phyloP scores from a whole-genome alignment of 2,888 invertebrate genomes.

The Aromia moschata region DNA sequence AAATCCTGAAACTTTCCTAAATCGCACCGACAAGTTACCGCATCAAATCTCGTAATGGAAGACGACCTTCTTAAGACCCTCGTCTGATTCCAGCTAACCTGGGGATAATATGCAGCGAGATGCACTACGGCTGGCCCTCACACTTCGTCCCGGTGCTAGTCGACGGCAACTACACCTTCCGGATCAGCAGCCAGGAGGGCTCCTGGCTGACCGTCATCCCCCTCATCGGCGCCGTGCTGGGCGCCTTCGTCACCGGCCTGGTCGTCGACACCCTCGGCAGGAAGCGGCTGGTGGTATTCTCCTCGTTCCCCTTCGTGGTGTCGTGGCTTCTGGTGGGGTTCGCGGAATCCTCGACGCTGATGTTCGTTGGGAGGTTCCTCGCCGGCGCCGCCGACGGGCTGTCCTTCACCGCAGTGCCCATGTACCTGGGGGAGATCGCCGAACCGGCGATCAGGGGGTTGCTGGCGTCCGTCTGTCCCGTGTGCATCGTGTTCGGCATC shows the following conservation, averaged over 20 bases:
- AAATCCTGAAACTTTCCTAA: no score
- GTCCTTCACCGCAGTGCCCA: slow-evolving; percentile 63
- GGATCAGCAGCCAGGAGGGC: slow-evolving; percentile 63
- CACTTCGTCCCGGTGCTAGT: slow-evolving; percentile 67
- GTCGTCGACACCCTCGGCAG: slow-evolving; percentile 73
- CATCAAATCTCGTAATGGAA: no score
- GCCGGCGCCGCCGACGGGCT: slow-evolving; percentile 68
- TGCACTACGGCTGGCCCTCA: slow-evolving; percentile 69
- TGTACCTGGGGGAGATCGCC: slow-evolving; percentile 71
- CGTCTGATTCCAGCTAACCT: slow-evolving; percentile 56
- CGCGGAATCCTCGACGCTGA: slow-evolving; percentile 66
- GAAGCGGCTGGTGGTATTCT: slow-evolving; percentile 70
- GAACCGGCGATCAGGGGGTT: slow-evolving; percentile 67
- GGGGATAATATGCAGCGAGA: slow-evolving; percentile 56
- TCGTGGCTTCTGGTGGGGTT: slow-evolving; percentile 72
- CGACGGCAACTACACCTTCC: slow-evolving; percentile 64
- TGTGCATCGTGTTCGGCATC: slow-evolving; percentile 66
- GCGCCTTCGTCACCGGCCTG: slow-evolving; percentile 70
- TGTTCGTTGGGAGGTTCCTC: slow-evolving; percentile 67
- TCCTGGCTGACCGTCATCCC: slow-evolving; percentile 74
- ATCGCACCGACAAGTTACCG: no score
- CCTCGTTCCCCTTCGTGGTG: slow-evolving; percentile 70
- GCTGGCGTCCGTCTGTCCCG: slow-evolving; percentile 68
- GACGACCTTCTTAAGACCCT: no score
- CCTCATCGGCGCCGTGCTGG: slow-evolving; percentile 71